Percentiles rank a stretch among this genome's conserved stretches.
phyloP scores from a whole-genome alignment of 1,140 invertebrate species.

The Diachasma alloeum region DNA sequence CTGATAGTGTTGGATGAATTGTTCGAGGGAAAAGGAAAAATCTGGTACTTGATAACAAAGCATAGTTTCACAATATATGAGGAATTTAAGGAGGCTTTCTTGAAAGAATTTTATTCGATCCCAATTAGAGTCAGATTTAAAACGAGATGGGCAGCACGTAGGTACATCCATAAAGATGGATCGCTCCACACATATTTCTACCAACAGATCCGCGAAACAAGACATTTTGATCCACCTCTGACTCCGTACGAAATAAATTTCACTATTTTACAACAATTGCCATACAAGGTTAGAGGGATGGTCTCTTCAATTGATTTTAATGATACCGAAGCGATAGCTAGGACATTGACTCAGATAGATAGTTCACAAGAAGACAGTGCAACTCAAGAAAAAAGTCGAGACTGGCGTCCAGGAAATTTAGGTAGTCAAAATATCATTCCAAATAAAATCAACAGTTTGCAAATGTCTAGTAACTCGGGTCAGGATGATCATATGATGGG shows the following conservation, averaged over 20 bases:
- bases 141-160: conserved; percentile 16
- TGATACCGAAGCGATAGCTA: conserved; percentile 2
- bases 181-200: conserved; percentile 18
- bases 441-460: background rate
- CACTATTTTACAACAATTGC: conserved; percentile 28
- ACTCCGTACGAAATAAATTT: conserved; percentile 26
- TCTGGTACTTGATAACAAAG: conserved; percentile 3
- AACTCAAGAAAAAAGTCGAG: background rate
- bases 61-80: background rate
- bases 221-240: conserved; percentile 24
- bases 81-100: conserved; percentile 10
- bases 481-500: too few species aligned
- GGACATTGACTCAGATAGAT: conserved; percentile 20
- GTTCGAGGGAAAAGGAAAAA: conserved; percentile 10
- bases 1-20: conserved; percentile 4
- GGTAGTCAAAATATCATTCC: too few species aligned
- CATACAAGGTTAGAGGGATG: background rate
- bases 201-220: conserved; percentile 15
- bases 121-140: conserved; percentile 8
- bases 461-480: too few species aligned
- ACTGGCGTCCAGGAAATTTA: conserved; percentile 1
- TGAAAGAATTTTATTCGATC: conserved; percentile 19
- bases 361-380: background rate
- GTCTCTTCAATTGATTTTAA: conserved; percentile 19
- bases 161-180: conserved; percentile 14